These are phyloP conservation scores for Lophura nycthemera DNA, from an alignment of 2,113 vertebrate species.

Conservation along the genomic window DNA sequence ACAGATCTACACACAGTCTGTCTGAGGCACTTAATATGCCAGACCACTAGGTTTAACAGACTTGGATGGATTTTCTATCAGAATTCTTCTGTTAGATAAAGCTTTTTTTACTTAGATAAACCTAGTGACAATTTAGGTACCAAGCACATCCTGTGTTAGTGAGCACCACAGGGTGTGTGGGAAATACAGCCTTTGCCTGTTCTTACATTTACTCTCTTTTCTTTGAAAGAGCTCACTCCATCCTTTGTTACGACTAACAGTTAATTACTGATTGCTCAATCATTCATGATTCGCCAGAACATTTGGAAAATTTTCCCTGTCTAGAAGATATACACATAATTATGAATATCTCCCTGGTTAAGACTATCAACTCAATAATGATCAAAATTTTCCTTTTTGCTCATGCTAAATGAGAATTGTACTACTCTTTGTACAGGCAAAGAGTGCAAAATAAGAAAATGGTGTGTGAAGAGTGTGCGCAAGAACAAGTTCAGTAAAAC, in stretches of 20 bases:
- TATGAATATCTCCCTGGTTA: neutral
- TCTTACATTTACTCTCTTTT: neutral
- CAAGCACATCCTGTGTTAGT: neutral
- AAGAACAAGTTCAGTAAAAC: neutral
- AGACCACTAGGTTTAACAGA: neutral
- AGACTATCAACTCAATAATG: neutral
- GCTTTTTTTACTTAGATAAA: neutral
- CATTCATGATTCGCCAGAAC: neutral
- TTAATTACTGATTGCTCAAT: neutral
- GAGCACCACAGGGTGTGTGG: neutral
- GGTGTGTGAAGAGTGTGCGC: neutral
- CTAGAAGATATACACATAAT: neutral
- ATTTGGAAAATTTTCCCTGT: neutral
- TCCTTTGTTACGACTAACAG: neutral
- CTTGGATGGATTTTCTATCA: neutral
- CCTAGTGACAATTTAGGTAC: neutral
- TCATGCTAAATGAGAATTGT: neutral
- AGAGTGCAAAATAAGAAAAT: neutral
- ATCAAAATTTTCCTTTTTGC: neutral
- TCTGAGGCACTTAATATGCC: neutral
- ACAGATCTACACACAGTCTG: neutral
- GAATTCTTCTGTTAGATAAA: neutral
- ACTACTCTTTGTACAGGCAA: neutral
- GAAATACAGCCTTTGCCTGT: neutral
- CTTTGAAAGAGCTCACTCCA: neutral